Evolutionary conservation across 37 sponge, comb jelly and placozoan species (phyloP).

Genomic region (Theonella swinhoei): DNA sequence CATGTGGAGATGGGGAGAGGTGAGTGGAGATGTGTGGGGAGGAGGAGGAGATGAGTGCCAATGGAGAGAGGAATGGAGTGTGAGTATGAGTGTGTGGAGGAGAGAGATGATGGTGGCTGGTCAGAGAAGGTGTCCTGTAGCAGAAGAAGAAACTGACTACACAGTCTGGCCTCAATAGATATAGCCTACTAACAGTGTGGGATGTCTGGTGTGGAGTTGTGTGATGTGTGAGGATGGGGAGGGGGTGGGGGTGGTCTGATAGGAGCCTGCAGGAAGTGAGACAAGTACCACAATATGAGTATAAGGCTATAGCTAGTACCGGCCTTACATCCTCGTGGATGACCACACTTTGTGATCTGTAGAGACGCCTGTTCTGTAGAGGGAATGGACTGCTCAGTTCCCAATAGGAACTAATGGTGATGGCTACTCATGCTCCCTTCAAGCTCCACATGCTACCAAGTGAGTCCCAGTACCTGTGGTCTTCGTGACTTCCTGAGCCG

Average conservation of each 20-base stretch:
- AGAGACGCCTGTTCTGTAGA: slow-evolving; percentile 23
- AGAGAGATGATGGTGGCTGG: background rate
- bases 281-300: too few relatives aligned
- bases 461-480: slow-evolving; percentile 14
- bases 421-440: too few relatives aligned
- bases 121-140: background rate
- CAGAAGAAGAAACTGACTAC: background rate
- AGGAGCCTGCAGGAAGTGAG: background rate
- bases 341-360: slow-evolving; percentile 32
- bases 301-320: background rate
- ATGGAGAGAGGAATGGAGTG: background rate
- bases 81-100: background rate
- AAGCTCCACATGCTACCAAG: too few relatives aligned
- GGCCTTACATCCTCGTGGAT: background rate
- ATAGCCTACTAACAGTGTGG: too few relatives aligned
- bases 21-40: background rate
- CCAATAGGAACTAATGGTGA: too few relatives aligned
- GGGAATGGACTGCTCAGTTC: too few relatives aligned
- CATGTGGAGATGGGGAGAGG: background rate
- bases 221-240: background rate
- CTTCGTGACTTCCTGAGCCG: slow-evolving; percentile 38
- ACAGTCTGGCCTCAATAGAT: background rate
- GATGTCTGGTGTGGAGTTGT: too few relatives aligned
- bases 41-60: background rate
- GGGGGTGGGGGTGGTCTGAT: background rate